Evolutionary conservation across 2,797 vertebrate species (phyloP).

Genomic region (Poeciliopsis infans): DNA sequence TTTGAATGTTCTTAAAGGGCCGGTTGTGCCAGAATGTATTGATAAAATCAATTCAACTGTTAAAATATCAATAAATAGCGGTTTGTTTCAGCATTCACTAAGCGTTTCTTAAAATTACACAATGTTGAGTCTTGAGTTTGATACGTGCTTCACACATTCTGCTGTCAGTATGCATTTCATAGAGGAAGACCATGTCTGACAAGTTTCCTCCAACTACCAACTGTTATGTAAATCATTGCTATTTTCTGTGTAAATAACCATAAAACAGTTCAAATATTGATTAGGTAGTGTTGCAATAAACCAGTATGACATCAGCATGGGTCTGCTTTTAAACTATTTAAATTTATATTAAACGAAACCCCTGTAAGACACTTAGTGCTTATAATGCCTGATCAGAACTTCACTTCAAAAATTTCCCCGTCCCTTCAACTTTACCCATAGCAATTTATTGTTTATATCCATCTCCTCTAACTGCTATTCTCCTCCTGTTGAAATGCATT

Average conservation of each 20-base stretch:
- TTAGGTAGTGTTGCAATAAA: not conserved
- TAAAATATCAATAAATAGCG: too few species aligned
- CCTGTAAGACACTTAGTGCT: not conserved
- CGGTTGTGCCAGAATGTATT: too few species aligned
- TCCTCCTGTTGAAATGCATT: slow-evolving; percentile 22
- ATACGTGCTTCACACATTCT: not conserved
- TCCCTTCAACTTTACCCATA: not conserved
- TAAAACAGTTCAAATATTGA: not conserved
- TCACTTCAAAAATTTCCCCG: not conserved
- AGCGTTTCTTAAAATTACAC: too few species aligned
- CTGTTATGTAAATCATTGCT: not conserved
- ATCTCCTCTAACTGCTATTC: slow-evolving; percentile 2
- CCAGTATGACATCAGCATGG: too few species aligned
- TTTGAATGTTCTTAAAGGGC: too few species aligned
- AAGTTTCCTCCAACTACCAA: not conserved
- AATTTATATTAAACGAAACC: not conserved
- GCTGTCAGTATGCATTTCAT: not conserved
- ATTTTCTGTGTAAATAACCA: not conserved
- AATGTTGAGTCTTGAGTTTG: too few species aligned
- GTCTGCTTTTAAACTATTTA: not conserved
- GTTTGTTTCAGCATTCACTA: too few species aligned
- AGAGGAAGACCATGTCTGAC: not conserved
- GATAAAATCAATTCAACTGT: too few species aligned
- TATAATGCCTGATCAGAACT: not conserved
- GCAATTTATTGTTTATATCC: slow-evolving; percentile 14